Evolutionary conservation across 2,888 invertebrate genomes (phyloP).

Genomic region (Choreutis nemorana): DNA sequence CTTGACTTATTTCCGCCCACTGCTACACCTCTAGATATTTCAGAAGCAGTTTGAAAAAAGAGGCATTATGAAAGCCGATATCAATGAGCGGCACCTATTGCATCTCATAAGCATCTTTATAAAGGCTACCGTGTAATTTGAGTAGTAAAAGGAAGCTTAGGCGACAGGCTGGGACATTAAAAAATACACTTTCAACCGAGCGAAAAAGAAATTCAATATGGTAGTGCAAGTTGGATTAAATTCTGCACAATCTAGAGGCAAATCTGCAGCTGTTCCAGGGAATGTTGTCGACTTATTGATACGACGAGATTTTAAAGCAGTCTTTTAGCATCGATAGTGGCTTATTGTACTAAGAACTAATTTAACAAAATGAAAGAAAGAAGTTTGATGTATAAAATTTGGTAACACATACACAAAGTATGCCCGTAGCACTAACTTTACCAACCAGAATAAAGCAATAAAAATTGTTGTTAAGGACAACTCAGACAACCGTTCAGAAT

Average conservation of each 20-base stretch:
- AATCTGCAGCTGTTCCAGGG: conserved; percentile 55
- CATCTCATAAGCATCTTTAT: conserved; percentile 36
- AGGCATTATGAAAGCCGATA: conserved; percentile 32
- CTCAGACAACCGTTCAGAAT: too few relatives aligned
- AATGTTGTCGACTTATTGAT: conserved; percentile 39
- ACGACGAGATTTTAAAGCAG: conserved; percentile 39
- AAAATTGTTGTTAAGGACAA: too few relatives aligned
- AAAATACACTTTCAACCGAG: conserved; percentile 50
- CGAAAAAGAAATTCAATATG: conserved; percentile 58
- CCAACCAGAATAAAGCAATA: too few relatives aligned
- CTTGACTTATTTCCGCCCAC: conserved; percentile 40
- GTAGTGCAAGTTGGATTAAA: conserved; percentile 52
- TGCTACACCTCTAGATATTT: conserved; percentile 36
- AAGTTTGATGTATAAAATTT: too few relatives aligned
- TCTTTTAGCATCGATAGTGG: too few relatives aligned
- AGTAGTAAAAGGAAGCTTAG: conserved; percentile 48
- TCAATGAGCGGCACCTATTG: conserved; percentile 34
- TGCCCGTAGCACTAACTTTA: too few relatives aligned
- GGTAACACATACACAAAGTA: too few relatives aligned
- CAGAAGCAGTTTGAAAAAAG: conserved; percentile 23
- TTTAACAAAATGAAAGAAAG: too few relatives aligned
- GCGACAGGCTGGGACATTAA: conserved; percentile 52
- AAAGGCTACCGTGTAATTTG: conserved; percentile 59
- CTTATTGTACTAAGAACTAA: too few relatives aligned
- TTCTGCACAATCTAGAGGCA: conserved; percentile 54